Evolutionary conservation across 2,113 vertebrate species (phyloP).

Genomic region (Cyanoramphus novaezelandiae): DNA sequence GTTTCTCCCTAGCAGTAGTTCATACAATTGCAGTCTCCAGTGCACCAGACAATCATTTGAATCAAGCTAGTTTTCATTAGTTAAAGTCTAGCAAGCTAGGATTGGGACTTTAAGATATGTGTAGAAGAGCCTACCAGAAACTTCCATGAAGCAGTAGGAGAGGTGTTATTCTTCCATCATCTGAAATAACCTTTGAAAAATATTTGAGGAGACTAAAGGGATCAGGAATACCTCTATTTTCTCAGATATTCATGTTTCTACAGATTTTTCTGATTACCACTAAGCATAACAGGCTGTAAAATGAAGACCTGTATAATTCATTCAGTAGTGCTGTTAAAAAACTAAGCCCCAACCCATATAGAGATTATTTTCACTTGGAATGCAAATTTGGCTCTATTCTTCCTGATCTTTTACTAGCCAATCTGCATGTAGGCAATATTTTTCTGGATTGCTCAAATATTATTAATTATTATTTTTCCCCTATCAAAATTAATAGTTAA

Average conservation of each 20-base stretch:
- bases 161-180: not conserved
- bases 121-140: not conserved
- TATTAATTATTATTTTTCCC: not conserved
- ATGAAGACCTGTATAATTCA: not conserved
- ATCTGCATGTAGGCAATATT: not conserved
- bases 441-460: not conserved
- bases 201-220: not conserved
- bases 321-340: not conserved
- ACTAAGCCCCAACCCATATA: not conserved
- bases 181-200: not conserved
- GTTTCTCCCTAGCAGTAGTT: rapidly evolving
- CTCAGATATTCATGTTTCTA: not conserved
- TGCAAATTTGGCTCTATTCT: not conserved
- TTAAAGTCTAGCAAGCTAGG: not conserved
- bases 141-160: not conserved
- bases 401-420: not conserved
- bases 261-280: not conserved
- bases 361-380: not conserved
- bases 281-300: not conserved
- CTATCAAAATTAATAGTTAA: not conserved
- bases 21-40: not conserved
- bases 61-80: not conserved
- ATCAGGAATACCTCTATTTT: not conserved
- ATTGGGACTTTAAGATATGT: not conserved
- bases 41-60: not conserved